Conservation (phyloP, 2,888 invertebrate species). For the Leucozona laternaria region DNA sequence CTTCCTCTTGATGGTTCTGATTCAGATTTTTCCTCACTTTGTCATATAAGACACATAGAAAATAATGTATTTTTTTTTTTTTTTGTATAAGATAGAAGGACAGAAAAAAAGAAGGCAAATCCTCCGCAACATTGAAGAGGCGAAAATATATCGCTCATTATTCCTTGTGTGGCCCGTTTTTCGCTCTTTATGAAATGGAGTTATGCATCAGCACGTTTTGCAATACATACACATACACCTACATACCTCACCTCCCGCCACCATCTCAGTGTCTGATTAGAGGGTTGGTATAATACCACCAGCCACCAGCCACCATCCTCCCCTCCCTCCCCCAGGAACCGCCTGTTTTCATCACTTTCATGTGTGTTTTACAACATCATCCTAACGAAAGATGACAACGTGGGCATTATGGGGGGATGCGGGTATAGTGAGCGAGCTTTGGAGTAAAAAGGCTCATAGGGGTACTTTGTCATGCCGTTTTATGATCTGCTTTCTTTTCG, state of each 20-base stretch:
- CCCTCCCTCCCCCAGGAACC: not conserved
- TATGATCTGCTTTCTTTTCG: conserved; percentile 44
- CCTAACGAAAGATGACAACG: conserved; percentile 36
- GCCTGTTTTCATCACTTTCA: conserved; percentile 43
- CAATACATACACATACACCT: conserved; percentile 51
- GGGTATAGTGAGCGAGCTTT: not conserved
- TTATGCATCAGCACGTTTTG: conserved; percentile 76
- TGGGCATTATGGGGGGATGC: too few species aligned
- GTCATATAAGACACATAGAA: conserved; percentile 29
- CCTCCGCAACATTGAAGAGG: conserved; percentile 66
- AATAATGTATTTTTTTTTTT: conserved; percentile 7
- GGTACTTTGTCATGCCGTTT: conserved; percentile 70
- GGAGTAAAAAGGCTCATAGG: conserved; percentile 56
- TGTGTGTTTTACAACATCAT: conserved; percentile 64
- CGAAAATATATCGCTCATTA: conserved; percentile 73
- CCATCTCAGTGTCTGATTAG: conserved; percentile 1
- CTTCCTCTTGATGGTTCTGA: not conserved
- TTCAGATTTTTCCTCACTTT: conserved; percentile 40
- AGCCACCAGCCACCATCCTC: too few species aligned
- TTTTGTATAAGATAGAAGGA: not conserved
- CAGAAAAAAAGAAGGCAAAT: conserved; percentile 34
- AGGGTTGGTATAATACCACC: not conserved
- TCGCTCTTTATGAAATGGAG: conserved; percentile 71
- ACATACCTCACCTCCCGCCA: not conserved
- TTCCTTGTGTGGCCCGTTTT: conserved; percentile 62